Percentiles rank a stretch among this genome's conserved stretches.
Evolutionary conservation across 2,113 vertebrate genomes (phyloP).

Genomic region (Gymnobelideus leadbeateri): DNA sequence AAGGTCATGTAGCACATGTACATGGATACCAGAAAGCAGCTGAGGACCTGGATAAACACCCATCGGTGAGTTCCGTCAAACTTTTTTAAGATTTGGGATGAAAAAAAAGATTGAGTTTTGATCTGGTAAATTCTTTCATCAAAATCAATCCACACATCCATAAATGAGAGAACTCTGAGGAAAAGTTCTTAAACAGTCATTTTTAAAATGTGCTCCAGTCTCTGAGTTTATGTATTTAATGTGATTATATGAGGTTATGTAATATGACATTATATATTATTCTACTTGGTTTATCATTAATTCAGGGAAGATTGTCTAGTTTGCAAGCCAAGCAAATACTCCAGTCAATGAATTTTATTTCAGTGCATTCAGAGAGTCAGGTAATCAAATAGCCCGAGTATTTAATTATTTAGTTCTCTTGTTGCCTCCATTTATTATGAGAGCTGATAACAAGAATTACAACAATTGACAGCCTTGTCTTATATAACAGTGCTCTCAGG

Average conservation of each 20-base stretch:
- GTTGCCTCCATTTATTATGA: not conserved
- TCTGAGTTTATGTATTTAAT: conserved; percentile 24
- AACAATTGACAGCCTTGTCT: not conserved
- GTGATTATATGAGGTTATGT: conserved; percentile 34
- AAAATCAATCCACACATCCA: conserved; percentile 47
- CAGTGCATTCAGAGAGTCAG: not conserved
- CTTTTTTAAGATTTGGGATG: conserved; percentile 38
- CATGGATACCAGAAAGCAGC: not conserved
- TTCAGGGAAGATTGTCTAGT: conserved; percentile 26
- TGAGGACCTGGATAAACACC: conserved; percentile 3
- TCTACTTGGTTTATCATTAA: conserved; percentile 44
- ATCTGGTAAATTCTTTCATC: conserved; percentile 28
- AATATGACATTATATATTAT: conserved; percentile 47
- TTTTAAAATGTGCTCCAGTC: conserved; percentile 39
- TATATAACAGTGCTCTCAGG: conserved; percentile 2
- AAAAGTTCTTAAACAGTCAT: conserved; percentile 40
- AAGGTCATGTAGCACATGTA: not conserved
- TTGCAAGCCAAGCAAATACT: conserved; percentile 57
- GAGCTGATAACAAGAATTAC: conserved; percentile 24
- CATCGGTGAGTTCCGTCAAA: conserved; percentile 17
- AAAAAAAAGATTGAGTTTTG: conserved; percentile 2
- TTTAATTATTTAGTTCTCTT: not conserved
- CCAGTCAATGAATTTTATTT: conserved; percentile 49
- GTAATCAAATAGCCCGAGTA: conserved; percentile 40
- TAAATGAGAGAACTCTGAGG: conserved; percentile 44